These are phyloP conservation scores for Babyrousa celebensis DNA, from an alignment of 2,797 vertebrate genomes.

Conservation along the genomic window DNA sequence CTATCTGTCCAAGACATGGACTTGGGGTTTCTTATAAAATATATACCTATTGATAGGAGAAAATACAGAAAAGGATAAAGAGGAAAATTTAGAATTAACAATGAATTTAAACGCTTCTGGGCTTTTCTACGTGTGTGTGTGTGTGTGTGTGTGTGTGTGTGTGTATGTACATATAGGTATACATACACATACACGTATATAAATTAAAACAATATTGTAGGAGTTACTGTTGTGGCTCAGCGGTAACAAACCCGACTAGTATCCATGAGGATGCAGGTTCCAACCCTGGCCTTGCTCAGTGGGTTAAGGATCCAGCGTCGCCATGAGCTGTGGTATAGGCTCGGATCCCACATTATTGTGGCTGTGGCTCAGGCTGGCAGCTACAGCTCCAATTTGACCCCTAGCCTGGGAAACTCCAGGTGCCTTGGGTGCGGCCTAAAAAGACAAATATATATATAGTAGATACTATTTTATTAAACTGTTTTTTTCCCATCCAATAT, in stretches of 20 bases:
- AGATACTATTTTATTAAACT: background rate
- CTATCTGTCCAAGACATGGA: background rate
- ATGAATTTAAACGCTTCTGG: conserved; percentile 26
- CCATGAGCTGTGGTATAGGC: no score
- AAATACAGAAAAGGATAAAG: conserved; percentile 12
- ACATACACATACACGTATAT: background rate
- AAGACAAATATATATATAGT: no score
- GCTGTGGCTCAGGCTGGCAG: no score
- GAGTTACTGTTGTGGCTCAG: no score
- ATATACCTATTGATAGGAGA: conserved; percentile 1
- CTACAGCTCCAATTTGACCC: no score
- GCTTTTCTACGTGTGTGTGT: background rate
- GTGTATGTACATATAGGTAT: background rate
- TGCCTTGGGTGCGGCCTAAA: no score
- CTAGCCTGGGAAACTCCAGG: no score
- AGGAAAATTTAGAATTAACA: conserved; percentile 55
- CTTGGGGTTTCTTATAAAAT: conserved; percentile 39
- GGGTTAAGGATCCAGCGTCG: no score
- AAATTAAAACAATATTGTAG: background rate
- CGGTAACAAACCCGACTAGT: no score
- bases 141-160: background rate
- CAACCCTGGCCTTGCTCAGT: no score
- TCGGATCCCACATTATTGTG: no score
- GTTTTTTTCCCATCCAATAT: background rate
- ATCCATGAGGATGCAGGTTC: no score